These are phyloP conservation scores for Nomada lathburiana DNA, from an alignment of 2,888 invertebrate species.

Conservation along the genomic window DNA sequence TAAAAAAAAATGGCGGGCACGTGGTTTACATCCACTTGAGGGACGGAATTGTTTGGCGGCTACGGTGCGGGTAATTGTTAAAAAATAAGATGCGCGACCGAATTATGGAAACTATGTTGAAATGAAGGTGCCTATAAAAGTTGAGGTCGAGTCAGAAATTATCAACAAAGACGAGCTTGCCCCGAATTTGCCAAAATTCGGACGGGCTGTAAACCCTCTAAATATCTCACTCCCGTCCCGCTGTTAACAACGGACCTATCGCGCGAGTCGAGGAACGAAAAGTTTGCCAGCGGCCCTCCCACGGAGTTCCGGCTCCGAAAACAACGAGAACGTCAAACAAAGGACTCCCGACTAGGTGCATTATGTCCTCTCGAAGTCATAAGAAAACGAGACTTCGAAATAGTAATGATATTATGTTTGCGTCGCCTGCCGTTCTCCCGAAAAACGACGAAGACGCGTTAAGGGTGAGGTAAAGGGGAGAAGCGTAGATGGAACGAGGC, in stretches of 20 bases:
- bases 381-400: conserved; percentile 82
- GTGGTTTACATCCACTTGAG: neutral
- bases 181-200: conserved; percentile 5
- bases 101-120: neutral
- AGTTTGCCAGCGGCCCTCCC: conserved; percentile 51
- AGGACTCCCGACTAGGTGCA: conserved; percentile 73
- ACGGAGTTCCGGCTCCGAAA: conserved; percentile 58
- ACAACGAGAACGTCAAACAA: conserved; percentile 81
- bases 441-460: conserved; percentile 24
- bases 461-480: neutral
- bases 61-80: too few relatives aligned
- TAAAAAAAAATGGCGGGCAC: conserved; percentile 66
- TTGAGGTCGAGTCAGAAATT: too few relatives aligned
- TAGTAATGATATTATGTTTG: conserved; percentile 82
- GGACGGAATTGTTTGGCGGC: too few relatives aligned
- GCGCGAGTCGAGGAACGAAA: conserved; percentile 25
- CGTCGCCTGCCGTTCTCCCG: conserved; percentile 56
- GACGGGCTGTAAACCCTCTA: neutral
- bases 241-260: neutral
- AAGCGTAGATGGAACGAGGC: conserved; percentile 4
- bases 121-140: too few relatives aligned
- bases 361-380: conserved; percentile 80
- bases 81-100: too few relatives aligned
- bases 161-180: too few relatives aligned
- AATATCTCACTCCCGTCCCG: neutral